phyloP scores from a whole-genome alignment of 1,140 invertebrate genomes.

The Euglossa dilemma region DNA sequence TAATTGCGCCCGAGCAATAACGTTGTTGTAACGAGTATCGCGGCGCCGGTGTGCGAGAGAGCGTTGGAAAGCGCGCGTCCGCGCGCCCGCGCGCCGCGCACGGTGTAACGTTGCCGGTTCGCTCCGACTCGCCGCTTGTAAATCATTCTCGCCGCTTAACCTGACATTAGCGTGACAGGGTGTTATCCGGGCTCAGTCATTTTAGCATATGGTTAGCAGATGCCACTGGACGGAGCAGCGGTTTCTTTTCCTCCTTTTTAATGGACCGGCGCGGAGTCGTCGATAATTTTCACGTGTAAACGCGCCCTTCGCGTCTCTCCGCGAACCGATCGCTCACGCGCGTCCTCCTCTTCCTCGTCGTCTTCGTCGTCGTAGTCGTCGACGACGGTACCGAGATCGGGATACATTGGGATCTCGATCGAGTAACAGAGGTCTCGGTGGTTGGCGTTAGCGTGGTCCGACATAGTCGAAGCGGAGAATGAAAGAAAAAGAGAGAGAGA shows the following conservation, averaged over 20 bases:
- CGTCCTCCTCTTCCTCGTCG: too few species aligned
- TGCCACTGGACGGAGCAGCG: conserved; percentile 54
- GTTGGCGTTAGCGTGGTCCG: too few species aligned
- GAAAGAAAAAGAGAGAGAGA: too few species aligned
- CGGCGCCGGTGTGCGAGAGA: conserved; percentile 2
- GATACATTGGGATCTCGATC: not conserved
- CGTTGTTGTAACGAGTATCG: conserved; percentile 50
- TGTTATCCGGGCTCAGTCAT: conserved; percentile 59
- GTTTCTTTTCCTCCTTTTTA: conserved; percentile 50
- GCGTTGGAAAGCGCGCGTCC: not conserved
- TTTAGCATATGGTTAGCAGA: conserved; percentile 71
- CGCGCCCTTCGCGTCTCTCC: not conserved
- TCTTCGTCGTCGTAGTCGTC: too few species aligned
- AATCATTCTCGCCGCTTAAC: conserved; percentile 71
- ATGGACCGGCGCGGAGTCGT: conserved; percentile 44
- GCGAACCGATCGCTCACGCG: not conserved
- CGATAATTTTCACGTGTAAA: conserved; percentile 60
- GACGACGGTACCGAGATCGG: not conserved
- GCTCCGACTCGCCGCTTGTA: conserved; percentile 64
- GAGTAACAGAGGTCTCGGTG: not conserved
- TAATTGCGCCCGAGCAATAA: conserved; percentile 51
- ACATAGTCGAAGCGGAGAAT: not conserved
- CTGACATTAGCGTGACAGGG: conserved; percentile 71
- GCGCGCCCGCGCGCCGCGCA: not conserved
- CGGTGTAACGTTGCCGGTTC: conserved; percentile 38